Percentiles rank a stretch among this genome's conserved stretches.
phyloP scores from a whole-genome alignment of 2,113 vertebrate species.

The Seriola rivoliana region DNA sequence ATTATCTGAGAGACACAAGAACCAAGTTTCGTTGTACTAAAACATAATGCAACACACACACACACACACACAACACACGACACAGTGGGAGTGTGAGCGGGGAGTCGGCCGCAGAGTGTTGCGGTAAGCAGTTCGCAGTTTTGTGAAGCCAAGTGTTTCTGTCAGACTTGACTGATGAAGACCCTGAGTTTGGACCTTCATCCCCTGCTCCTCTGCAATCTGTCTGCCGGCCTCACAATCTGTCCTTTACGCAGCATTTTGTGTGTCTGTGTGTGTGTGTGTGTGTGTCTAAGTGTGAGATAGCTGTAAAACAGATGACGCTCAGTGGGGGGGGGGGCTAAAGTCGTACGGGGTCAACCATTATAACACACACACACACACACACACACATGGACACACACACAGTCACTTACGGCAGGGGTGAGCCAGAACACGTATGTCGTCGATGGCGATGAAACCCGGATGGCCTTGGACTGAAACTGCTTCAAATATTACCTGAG shows the following conservation, averaged over 20 bases:
- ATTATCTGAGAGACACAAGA: background rate
- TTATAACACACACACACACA: background rate
- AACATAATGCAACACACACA: no score
- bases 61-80: no score
- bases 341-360: slow-evolving; percentile 51
- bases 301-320: slow-evolving; percentile 58
- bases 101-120: slow-evolving; percentile 20
- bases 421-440: slow-evolving; percentile 95
- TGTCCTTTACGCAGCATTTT: slow-evolving; percentile 32
- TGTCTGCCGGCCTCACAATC: slow-evolving; percentile 56
- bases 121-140: slow-evolving; percentile 17
- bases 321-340: slow-evolving; percentile 51
- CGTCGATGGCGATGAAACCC: slow-evolving; percentile 96
- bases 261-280: no score
- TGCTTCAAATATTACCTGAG: slow-evolving; percentile 96
- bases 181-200: slow-evolving; percentile 52
- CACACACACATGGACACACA: slow-evolving; percentile 21
- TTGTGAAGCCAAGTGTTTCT: slow-evolving; percentile 56
- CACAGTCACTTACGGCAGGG: slow-evolving; percentile 91
- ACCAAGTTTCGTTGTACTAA: no score
- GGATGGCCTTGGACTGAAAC: slow-evolving; percentile 95
- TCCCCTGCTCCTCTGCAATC: slow-evolving; percentile 55
- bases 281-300: background rate
- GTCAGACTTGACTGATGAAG: slow-evolving; percentile 72
- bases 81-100: background rate